Conservation (phyloP, 2,797 vertebrate genomes). For the Acanthurus lineatus region DNA sequence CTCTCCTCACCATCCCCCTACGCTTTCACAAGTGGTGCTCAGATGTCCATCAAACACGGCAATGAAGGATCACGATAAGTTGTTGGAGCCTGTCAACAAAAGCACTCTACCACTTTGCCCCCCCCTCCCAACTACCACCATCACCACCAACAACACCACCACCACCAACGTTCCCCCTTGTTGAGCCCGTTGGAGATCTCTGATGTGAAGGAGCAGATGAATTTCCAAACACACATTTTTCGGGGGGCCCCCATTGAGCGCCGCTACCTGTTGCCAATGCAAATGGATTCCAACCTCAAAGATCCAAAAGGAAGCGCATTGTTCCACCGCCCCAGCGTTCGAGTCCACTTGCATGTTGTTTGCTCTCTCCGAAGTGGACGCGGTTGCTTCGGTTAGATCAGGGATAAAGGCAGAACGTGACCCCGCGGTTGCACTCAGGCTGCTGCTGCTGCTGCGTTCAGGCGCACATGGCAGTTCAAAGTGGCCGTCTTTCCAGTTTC, state of each 20-base stretch:
- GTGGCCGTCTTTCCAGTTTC: conserved; percentile 9
- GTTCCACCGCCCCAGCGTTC: conserved; percentile 34
- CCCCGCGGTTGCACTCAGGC: conserved; percentile 31
- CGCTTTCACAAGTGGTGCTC: conserved; percentile 79
- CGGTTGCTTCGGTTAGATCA: background rate
- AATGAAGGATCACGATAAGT: conserved; percentile 76
- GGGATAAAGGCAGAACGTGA: conserved; percentile 32
- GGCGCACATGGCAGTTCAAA: conserved; percentile 60
- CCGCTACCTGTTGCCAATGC: conserved; percentile 80
- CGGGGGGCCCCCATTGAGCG: conserved; percentile 41
- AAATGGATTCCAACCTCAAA: conserved; percentile 64
- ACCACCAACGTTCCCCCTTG: conserved; percentile 27
- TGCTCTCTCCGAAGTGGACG: conserved; percentile 28
- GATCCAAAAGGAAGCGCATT: conserved; percentile 49
- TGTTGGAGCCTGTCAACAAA: conserved; percentile 78
- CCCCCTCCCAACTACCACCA: too few relatives aligned
- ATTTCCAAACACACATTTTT: conserved; percentile 62
- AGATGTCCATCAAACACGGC: conserved; percentile 78
- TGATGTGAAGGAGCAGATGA: conserved; percentile 72
- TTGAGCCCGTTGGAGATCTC: conserved; percentile 63
- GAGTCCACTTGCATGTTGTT: conserved; percentile 28
- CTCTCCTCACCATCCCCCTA: conserved; percentile 71
- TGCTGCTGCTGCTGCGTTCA: background rate
- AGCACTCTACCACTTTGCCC: conserved; percentile 59
- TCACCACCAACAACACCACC: too few relatives aligned